Conservation (phyloP, 1,140 invertebrate species). For the Bombus balteatus region DNA sequence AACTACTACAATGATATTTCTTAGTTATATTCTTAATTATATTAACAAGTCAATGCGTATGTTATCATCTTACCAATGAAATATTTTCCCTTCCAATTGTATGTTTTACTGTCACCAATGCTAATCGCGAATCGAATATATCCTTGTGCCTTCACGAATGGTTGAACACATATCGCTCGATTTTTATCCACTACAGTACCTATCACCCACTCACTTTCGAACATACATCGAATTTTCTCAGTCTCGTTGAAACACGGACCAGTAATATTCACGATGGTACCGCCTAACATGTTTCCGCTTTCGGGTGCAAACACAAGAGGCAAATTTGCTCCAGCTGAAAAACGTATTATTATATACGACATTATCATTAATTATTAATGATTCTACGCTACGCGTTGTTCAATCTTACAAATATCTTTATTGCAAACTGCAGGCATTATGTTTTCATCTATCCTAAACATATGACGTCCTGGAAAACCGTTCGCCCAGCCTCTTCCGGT, state of each 20-base stretch:
- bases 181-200: slow-evolving; percentile 90
- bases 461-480: slow-evolving; percentile 93
- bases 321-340: slow-evolving; percentile 89
- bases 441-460: slow-evolving; percentile 97
- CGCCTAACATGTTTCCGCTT: slow-evolving; percentile 97
- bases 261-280: slow-evolving; percentile 96
- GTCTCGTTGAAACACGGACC: slow-evolving; percentile 93
- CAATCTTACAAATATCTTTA: slow-evolving; percentile 90
- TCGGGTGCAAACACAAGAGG: slow-evolving; percentile 94
- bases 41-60: too few relatives aligned
- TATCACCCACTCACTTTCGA: slow-evolving; percentile 89
- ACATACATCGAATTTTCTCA: slow-evolving; percentile 90
- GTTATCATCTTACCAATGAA: slow-evolving; percentile 89
- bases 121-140: slow-evolving; percentile 95
- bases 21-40: too few relatives aligned
- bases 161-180: slow-evolving; percentile 94
- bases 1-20: too few relatives aligned
- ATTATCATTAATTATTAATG: neutral
- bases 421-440: slow-evolving; percentile 96
- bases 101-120: slow-evolving; percentile 89
- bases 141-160: slow-evolving; percentile 93
- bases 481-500: slow-evolving; percentile 93
- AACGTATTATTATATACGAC: neutral
- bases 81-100: slow-evolving; percentile 95
- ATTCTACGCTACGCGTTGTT: neutral